Evolutionary conservation across 2,113 vertebrate species (phyloP).

Genomic region (Nyctibius bracteatus): DNA sequence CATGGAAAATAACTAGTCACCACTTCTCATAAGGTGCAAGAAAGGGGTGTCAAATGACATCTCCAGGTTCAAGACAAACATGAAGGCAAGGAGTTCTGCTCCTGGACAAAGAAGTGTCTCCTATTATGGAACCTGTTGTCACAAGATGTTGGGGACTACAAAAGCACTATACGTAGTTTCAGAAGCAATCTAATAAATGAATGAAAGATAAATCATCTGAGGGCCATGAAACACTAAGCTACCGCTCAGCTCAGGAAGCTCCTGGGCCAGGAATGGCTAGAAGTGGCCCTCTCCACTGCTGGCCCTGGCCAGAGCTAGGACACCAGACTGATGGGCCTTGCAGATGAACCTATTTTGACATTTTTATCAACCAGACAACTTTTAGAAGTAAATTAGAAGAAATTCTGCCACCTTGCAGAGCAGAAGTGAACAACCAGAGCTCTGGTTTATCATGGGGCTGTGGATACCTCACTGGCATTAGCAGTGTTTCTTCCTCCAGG

Average conservation of each 20-base stretch:
- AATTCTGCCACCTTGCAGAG: neutral
- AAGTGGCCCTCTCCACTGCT: neutral
- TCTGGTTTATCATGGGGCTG: neutral
- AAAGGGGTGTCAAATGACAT: neutral
- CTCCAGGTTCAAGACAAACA: neutral
- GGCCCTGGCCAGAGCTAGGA: neutral
- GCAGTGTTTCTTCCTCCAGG: neutral
- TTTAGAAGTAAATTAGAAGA: neutral
- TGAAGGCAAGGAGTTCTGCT: neutral
- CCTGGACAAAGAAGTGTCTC: neutral
- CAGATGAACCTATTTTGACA: neutral
- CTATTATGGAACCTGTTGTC: neutral
- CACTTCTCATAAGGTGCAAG: neutral
- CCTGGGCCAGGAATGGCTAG: neutral
- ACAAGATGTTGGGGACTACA: neutral
- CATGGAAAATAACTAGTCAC: neutral
- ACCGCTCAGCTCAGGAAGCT: neutral
- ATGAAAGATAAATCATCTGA: neutral
- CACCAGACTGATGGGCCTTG: neutral
- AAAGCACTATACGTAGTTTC: neutral
- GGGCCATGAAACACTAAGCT: neutral
- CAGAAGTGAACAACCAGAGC: neutral
- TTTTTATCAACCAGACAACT: neutral
- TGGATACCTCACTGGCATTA: neutral
- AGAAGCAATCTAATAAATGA: neutral